phyloP scores from a whole-genome alignment of 2,888 invertebrate species.

The Lasius fuliginosus region DNA sequence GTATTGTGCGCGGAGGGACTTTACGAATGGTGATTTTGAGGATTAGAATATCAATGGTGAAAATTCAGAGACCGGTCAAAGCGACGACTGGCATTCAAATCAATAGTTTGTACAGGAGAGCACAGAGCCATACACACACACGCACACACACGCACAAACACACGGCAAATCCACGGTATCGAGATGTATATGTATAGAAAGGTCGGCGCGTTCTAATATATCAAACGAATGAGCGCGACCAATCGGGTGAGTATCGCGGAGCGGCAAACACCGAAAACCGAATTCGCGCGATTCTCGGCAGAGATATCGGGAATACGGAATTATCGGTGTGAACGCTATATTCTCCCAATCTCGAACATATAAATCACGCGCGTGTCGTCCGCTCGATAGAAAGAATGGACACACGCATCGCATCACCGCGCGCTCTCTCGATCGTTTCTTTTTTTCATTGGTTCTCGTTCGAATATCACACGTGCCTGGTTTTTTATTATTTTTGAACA shows the following conservation, averaged over 20 bases:
- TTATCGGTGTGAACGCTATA: conserved; percentile 46
- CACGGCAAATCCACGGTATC: conserved; percentile 22
- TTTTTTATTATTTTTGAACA: conserved; percentile 51
- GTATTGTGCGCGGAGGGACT: not conserved
- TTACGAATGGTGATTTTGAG: not conserved
- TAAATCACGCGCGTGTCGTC: conserved; percentile 41
- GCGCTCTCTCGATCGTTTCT: not conserved
- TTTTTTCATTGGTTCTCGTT: conserved; percentile 16
- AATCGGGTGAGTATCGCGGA: conserved; percentile 19
- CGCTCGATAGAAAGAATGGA: conserved; percentile 26
- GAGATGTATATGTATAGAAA: conserved; percentile 25
- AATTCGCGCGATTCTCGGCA: conserved; percentile 50
- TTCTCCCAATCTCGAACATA: conserved; percentile 43
- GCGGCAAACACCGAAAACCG: conserved; percentile 57
- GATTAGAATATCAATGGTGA: not conserved
- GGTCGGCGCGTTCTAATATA: conserved; percentile 32
- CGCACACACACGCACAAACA: not conserved
- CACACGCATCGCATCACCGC: conserved; percentile 13
- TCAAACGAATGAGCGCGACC: conserved; percentile 33
- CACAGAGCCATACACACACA: not conserved
- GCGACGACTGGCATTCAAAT: conserved; percentile 29
- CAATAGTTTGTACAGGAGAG: conserved; percentile 36
- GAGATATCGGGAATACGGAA: conserved; percentile 54
- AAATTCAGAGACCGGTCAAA: not conserved
- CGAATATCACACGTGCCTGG: conserved; percentile 37